Conservation (phyloP, 2,888 invertebrate genomes). For the Calameuta filiformis region DNA sequence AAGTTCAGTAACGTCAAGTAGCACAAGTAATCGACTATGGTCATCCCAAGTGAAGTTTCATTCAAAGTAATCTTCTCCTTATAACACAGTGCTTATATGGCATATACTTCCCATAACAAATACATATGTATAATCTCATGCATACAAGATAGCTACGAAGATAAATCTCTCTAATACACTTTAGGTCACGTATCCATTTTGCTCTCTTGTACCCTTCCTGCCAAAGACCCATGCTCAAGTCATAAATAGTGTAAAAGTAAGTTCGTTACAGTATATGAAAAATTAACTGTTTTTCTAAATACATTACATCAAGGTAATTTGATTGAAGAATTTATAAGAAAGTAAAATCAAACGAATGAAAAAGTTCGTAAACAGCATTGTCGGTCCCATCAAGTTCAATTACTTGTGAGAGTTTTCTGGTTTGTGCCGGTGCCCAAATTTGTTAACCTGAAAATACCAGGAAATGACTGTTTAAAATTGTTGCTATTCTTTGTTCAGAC, state of each 20-base stretch:
- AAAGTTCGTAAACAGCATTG: background rate
- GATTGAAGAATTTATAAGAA: background rate
- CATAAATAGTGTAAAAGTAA: background rate
- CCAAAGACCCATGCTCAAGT: background rate
- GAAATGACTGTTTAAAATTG: background rate
- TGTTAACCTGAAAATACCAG: background rate
- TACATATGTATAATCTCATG: background rate
- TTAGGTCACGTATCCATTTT: background rate
- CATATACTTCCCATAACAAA: background rate
- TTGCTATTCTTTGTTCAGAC: background rate
- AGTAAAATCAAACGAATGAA: background rate
- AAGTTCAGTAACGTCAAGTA: too few species aligned
- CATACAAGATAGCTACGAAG: background rate
- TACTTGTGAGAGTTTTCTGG: background rate
- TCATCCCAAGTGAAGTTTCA: too few species aligned
- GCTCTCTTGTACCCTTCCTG: background rate
- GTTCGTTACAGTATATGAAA: background rate
- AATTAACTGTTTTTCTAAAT: background rate
- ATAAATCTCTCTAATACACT: background rate
- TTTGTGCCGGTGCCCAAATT: background rate
- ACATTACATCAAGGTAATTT: background rate
- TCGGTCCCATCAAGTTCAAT: background rate
- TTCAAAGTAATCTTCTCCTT: too few species aligned
- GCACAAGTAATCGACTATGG: too few species aligned
- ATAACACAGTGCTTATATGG: too few species aligned